Percentiles rank a stretch among this genome's conserved stretches.
Conservation (phyloP, 2,113 vertebrate genomes). For the Xiphophorus hellerii region DNA sequence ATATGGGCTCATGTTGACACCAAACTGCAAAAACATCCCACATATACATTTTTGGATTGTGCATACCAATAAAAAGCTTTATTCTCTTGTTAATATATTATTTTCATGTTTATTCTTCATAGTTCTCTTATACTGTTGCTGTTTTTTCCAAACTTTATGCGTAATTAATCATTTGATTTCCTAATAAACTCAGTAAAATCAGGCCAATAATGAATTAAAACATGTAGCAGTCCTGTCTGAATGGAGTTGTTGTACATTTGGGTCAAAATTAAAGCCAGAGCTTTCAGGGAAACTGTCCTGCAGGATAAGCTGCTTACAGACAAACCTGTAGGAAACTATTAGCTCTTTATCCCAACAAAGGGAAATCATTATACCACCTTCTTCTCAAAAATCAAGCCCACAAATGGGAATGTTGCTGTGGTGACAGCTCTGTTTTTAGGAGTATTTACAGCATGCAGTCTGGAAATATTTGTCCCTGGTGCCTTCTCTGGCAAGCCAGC, state of each 20-base stretch:
- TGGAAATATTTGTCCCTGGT: constrained; percentile 73
- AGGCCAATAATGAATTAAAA: not conserved
- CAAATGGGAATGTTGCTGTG: constrained; percentile 53
- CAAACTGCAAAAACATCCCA: no score
- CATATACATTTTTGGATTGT: not conserved
- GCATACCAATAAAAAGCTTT: not conserved
- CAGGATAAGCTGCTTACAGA: not conserved
- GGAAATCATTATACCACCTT: constrained; percentile 13
- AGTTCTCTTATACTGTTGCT: no score
- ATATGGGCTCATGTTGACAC: no score
- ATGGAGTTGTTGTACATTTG: not conserved
- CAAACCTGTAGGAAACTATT: not conserved
- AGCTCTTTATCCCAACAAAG: constrained; percentile 8
- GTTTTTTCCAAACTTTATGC: no score
- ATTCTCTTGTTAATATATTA: no score
- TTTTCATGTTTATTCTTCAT: no score
- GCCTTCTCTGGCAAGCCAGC: constrained; percentile 42
- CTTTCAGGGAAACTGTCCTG: not conserved
- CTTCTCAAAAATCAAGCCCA: constrained; percentile 21
- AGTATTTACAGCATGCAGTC: constrained; percentile 69
- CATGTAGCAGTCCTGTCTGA: not conserved
- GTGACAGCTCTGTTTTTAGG: constrained; percentile 65
- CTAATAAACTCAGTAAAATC: not conserved
- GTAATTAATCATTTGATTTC: not conserved
- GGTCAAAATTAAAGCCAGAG: not conserved